Evolutionary conservation across 2,797 vertebrate species (phyloP), one percentile per base, ranked within the genome.

Genomic region (Notolabrus celidotus): DNA sequence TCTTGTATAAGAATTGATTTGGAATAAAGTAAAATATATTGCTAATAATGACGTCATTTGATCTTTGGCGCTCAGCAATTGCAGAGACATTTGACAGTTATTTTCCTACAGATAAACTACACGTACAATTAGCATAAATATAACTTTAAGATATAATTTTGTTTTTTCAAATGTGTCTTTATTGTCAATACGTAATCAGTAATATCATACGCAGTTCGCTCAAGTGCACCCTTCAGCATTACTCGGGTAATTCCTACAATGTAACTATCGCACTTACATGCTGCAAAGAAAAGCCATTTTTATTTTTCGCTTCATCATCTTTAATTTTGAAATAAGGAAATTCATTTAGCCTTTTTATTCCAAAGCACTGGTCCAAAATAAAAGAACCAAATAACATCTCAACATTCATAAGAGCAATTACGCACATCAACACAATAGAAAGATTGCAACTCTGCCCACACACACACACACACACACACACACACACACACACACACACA

Each of bases 1-100:
- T 0, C 19, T 23, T 25, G 1, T 10, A 1, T 56, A 12, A 23
- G 17, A 15, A 51, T 45, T 14, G 0, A 36, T 55, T 68, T 43
- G 0, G 42, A 38, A 15, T 5, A 4, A 60, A 36, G 19, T 12
- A 29, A 17, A 17, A 62, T 56, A 46, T 9, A 11, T n/a, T 2
- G 17, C 33, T 43, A 39, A 67, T 54, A 10, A 23, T 57, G 46
- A 53, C 51, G 42, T 56, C 60, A 65, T 59, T 38, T 27, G 19
- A 47, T 56, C 16, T 1, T 14, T 34, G 41, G 20, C 19, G 4
- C 29, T 64, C 34, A 63, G 33, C 23, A 31, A 10, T 43, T 43
- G 53, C 60, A 51, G 41, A 64, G 3, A 1, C 39, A 2, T 36
- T 51, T 43, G 50, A 23, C 1, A 50, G 55, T 33, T 66, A 14